Evolutionary conservation across 2,888 invertebrate species (phyloP), one percentile per base, ranked within the genome.

Genomic region (Eristalis pertinax): DNA sequence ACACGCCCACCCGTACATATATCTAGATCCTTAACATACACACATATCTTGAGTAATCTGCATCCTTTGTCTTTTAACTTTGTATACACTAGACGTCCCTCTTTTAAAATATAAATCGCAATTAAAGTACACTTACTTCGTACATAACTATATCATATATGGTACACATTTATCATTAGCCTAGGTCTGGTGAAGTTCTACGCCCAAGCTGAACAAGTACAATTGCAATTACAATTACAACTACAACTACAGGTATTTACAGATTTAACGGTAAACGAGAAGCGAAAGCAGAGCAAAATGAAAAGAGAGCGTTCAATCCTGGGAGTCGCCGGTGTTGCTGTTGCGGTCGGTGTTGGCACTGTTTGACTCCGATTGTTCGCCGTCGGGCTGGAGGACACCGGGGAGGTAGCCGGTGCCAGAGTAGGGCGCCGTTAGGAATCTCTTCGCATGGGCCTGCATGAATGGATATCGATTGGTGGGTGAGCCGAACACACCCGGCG

Each of bases 371-470:
- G 93, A 92, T 81, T 93, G 93, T 60, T 93, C 93, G 38, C 91
- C 91, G 32, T 93, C 93, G 3, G 93, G 91, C 82, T 91, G 91
- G 4, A 97, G 96, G 26, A 97, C 96, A 0, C 97, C 97, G 0
- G 97, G 96, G 72, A 97, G 92, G 91, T 97, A 97, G 0, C 97
- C 97, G 0, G 97, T 97, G 4, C 97, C 97, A 19, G 96, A 95
- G 91, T 97, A 97, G 0, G 97, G 97, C 0, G 97, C 97, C 0
- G 97, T 95, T 0, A 97, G 93, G 92, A 97, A 97, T 83, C 97
- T 94, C 90, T 97, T 95, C n/a, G 96, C 94, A 74, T 94, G 94
- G 94, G 95, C 90, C 95, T 96, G 93, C 91, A 93, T 93, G 87
- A 93, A 93, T 58, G 93, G 92, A 88, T 93, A 93, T 69, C 93